Base-by-base conservation (phyloP, 2,888 invertebrate genomes). In the Clanis bilineata region DNA sequence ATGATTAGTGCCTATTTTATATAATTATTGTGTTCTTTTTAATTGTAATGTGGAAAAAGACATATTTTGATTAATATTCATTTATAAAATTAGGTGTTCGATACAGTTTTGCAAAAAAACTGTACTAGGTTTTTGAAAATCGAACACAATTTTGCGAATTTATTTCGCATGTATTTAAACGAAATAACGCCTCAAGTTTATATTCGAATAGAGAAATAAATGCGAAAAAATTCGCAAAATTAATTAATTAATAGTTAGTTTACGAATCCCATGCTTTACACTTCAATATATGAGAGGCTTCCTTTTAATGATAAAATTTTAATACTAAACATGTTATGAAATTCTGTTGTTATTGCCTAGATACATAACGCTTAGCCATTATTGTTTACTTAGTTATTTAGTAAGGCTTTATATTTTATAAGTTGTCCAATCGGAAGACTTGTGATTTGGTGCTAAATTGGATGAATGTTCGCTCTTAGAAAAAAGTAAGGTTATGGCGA, bases 1-100 rank as follows among this genome's bases (percentile, higher is more conserved):
- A 87, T 87, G 77, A 80, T 89, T 91, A 91, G 92, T 91, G 91
- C 92, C 92, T 92, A 91, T 90, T 91, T 90, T 80, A 85, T 82
- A 85, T 85, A 79, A 84, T 82, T 65, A 76, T 79, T 83, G 79
- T 83, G 80, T 85, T 86, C 81, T 82, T 73, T 47, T 21, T 55
- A 56, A 56, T 77, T 75, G 76, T 75, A 69, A 74, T 73, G 64
- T 72, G 70, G 82, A 79, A 86, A 89, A 91, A 91, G 90, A 92
- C 89, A 91, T 89, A 86, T 89, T 88, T 87, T 85, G 88, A 73
- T 15, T 59, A 55, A 59, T 36, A 38, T 85, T 84, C 79, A 79
- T 66, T 70, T 64, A 65, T 79, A 72, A 73, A 60, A 12, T 64
- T 66, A 63, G 67, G 88, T 86, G 88, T 89, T 84, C 62, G 73